Percentiles rank a stretch among this genome's conserved stretches.
Conservation (phyloP, 2,797 vertebrate species). For the Gymnodraco acuticeps region DNA sequence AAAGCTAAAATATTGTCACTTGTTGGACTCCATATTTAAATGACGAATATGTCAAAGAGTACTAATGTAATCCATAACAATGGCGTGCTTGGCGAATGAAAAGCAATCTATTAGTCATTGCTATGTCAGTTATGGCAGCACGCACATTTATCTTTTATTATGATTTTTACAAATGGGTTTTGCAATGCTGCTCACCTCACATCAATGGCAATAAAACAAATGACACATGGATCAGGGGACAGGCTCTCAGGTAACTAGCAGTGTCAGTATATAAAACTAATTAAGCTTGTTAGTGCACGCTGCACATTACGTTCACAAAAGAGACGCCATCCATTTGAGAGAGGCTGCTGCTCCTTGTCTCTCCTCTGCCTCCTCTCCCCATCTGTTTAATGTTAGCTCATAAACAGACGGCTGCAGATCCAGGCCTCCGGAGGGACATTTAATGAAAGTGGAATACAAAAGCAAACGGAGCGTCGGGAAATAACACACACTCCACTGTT, state of each 20-base stretch:
- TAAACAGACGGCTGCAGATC: conserved; percentile 59
- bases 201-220: conserved; percentile 20
- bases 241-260: conserved; percentile 40
- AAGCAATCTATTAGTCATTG: conserved; percentile 7
- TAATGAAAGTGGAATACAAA: conserved; percentile 66
- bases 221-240: conserved; percentile 9
- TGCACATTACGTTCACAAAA: conserved; percentile 31
- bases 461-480: conserved; percentile 45
- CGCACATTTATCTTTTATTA: conserved; percentile 13
- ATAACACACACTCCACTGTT: conserved; percentile 50
- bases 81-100: neutral
- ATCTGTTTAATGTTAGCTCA: conserved; percentile 65
- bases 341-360: conserved; percentile 44
- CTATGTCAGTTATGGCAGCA: neutral
- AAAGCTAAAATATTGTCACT: neutral
- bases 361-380: conserved; percentile 30
- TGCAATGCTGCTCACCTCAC: conserved; percentile 1
- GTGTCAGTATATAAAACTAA: conserved; percentile 47
- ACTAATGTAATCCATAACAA: conserved; percentile 17
- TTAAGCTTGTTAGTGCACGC: conserved; percentile 47
- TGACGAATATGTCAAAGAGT: neutral
- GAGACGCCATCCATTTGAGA: conserved; percentile 38
- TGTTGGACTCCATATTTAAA: conserved; percentile 1
- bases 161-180: conserved; percentile 26
- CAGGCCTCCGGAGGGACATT: conserved; percentile 53